Conservation (phyloP, 2,113 vertebrate genomes). For the Columbina picui region DNA sequence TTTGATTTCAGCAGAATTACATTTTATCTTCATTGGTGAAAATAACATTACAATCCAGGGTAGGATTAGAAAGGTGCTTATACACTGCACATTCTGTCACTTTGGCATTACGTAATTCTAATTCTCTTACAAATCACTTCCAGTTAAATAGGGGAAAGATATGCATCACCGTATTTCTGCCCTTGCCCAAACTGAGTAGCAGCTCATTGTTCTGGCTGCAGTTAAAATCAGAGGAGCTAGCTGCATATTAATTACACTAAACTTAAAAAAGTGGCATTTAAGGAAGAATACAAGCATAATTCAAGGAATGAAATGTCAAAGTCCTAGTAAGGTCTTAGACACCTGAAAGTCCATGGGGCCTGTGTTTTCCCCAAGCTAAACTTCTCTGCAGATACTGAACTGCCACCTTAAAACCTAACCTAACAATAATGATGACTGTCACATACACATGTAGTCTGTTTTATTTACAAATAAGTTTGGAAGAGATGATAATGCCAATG, state of each 20-base stretch:
- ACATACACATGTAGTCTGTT: not conserved
- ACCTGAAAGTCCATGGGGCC: not conserved
- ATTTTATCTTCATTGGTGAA: not conserved
- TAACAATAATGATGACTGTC: not conserved
- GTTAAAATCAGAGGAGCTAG: not conserved
- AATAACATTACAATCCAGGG: not conserved
- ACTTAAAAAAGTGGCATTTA: not conserved
- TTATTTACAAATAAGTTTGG: not conserved
- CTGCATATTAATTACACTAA: not conserved
- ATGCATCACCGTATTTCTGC: not conserved
- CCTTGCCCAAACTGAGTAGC: not conserved
- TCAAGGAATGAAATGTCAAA: not conserved
- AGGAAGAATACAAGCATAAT: not conserved
- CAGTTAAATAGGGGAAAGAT: not conserved
- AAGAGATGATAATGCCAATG: not conserved
- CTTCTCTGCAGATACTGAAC: not conserved
- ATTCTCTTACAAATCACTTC: constrained; percentile 5
- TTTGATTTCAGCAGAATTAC: not conserved
- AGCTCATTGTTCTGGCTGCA: not conserved
- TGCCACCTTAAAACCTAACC: not conserved
- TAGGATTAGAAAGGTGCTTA: constrained; percentile 15
- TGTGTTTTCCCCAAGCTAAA: not conserved
- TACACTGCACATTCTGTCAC: not conserved
- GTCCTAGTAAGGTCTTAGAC: not conserved
- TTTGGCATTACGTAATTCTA: not conserved